Conservation (phyloP, 2,888 invertebrate genomes). For the Sipha maydis region DNA sequence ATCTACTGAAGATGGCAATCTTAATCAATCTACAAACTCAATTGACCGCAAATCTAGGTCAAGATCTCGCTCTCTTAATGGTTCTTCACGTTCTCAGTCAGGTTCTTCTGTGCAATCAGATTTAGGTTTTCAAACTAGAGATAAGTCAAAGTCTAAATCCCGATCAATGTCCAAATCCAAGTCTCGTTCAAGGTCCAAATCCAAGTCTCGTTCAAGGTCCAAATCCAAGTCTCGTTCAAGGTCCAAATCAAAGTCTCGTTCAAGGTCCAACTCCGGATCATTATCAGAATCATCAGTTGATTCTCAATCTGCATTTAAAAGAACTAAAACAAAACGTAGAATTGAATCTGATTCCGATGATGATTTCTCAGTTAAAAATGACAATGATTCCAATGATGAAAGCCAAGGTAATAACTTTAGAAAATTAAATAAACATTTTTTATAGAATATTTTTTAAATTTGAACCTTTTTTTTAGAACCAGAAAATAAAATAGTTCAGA, state of each 20-base stretch:
- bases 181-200: conserved; percentile 58
- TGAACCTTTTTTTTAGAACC: conserved; percentile 23
- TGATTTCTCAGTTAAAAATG: conserved; percentile 51
- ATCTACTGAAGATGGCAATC: background rate
- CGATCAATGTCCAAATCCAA: conserved; percentile 63
- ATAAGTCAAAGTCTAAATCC: conserved; percentile 61
- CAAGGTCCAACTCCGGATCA: conserved; percentile 63
- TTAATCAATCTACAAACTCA: background rate
- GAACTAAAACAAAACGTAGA: conserved; percentile 66
- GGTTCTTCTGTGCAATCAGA: conserved; percentile 64
- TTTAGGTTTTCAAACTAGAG: conserved; percentile 65
- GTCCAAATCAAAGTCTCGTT: conserved; percentile 42
- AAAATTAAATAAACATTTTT: background rate
- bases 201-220: conserved; percentile 12
- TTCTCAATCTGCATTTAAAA: conserved; percentile 64
- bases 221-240: conserved; percentile 64
- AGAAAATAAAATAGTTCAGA: conserved; percentile 39
- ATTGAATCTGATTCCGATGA: conserved; percentile 66
- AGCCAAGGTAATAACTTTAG: conserved; percentile 47
- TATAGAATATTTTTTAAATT: background rate
- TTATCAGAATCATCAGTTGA: conserved; percentile 62
- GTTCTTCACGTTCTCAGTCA: conserved; percentile 63
- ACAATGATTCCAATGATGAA: conserved; percentile 60
- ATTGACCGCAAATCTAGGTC: conserved; percentile 65
- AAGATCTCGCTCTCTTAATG: conserved; percentile 63